phyloP scores from a whole-genome alignment of 2,888 invertebrate species.

The Pemphredon lugubris region DNA sequence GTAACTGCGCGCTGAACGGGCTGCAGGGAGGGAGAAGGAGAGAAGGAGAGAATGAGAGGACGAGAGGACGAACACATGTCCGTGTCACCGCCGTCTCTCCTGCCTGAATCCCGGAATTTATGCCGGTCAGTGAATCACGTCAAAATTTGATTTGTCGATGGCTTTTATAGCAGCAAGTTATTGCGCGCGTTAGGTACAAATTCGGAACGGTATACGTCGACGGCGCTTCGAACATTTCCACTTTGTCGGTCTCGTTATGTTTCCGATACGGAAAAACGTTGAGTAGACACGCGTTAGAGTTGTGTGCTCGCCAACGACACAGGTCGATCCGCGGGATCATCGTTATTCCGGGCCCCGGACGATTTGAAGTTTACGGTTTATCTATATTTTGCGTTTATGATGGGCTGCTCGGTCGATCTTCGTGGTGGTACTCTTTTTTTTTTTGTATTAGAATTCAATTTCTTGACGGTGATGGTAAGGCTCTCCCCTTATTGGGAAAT shows the following conservation, averaged over 20 bases:
- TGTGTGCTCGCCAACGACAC: background rate
- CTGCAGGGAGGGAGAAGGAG: slow-evolving; percentile 33
- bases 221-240: slow-evolving; percentile 67
- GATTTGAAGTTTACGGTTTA: too few species aligned
- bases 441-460: too few species aligned
- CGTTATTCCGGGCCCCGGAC: too few species aligned
- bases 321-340: background rate
- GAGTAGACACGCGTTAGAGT: slow-evolving; percentile 12
- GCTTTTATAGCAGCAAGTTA: slow-evolving; percentile 81
- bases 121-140: slow-evolving; percentile 81
- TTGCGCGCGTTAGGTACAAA: slow-evolving; percentile 79
- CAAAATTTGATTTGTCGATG: slow-evolving; percentile 81
- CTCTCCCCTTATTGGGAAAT: too few species aligned
- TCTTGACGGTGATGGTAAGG: too few species aligned
- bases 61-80: slow-evolving; percentile 78
- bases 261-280: slow-evolving; percentile 53
- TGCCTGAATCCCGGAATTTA: slow-evolving; percentile 78
- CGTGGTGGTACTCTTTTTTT: too few species aligned
- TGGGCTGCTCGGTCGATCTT: too few species aligned
- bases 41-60: slow-evolving; percentile 54
- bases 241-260: slow-evolving; percentile 62
- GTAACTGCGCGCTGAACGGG: slow-evolving; percentile 44
- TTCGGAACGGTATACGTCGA: slow-evolving; percentile 70
- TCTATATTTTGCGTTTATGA: too few species aligned
- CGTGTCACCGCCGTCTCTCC: slow-evolving; percentile 79